Evolutionary conservation across 2,797 vertebrate genomes (phyloP).

Genomic region (Apogon hyalosoma): DNA sequence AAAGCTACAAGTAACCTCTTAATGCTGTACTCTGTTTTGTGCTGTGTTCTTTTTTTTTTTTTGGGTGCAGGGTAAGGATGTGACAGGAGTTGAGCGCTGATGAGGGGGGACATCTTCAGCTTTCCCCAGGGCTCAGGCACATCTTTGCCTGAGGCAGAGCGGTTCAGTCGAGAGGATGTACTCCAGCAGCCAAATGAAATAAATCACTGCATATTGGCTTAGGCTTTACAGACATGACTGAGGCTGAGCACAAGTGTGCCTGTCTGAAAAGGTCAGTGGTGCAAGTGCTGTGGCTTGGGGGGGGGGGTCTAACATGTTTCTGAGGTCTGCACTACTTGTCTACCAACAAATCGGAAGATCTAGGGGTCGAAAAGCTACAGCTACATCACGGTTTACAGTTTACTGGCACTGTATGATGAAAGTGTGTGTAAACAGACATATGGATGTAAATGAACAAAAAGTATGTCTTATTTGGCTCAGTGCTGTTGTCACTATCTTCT

Average conservation of each 20-base stretch:
- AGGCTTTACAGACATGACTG: conserved; percentile 48
- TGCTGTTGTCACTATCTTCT: neutral
- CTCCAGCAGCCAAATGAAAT: conserved; percentile 71
- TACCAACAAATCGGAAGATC: conserved; percentile 42
- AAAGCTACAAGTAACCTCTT: conserved; percentile 47
- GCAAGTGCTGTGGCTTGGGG: conserved; percentile 46
- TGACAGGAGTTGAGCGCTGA: conserved; percentile 54
- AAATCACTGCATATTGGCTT: conserved; percentile 72
- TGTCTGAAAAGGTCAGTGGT: conserved; percentile 72
- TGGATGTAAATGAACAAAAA: conserved; percentile 10
- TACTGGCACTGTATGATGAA: conserved; percentile 10
- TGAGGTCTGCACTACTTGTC: conserved; percentile 51
- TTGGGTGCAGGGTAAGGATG: conserved; percentile 20
- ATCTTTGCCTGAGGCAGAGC: conserved; percentile 59
- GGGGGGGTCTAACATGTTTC: conserved; percentile 36
- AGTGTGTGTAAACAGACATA: conserved; percentile 27
- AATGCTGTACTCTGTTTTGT: conserved; percentile 38
- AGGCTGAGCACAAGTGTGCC: conserved; percentile 45
- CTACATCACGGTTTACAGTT: conserved; percentile 45
- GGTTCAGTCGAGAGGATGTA: conserved; percentile 56
- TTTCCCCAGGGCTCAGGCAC: conserved; percentile 44
- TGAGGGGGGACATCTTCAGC: conserved; percentile 40
- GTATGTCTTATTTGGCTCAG: no score
- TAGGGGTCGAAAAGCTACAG: conserved; percentile 47
- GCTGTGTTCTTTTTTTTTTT: conserved; percentile 23